Percentiles rank a stretch among this genome's conserved stretches.
Evolutionary conservation across 2,797 vertebrate genomes (phyloP).

Genomic region (Sebastes itinus): DNA sequence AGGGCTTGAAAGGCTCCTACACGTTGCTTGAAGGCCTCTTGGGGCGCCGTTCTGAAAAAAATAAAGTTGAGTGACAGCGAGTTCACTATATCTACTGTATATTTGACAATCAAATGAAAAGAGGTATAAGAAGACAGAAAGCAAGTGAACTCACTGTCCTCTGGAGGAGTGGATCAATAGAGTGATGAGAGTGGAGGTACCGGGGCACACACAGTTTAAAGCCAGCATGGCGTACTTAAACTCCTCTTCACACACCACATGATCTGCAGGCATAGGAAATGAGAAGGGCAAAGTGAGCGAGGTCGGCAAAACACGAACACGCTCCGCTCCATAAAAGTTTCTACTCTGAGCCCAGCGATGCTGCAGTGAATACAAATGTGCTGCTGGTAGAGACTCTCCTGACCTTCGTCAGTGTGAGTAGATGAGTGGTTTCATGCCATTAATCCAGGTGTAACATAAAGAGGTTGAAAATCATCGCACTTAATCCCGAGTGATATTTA

Average conservation of each 20-base stretch:
- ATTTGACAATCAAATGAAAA: neutral
- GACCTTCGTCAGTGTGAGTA: neutral
- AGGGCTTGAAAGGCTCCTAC: conserved; percentile 84
- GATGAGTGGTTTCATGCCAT: neutral
- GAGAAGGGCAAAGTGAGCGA: neutral
- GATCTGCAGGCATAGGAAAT: conserved; percentile 78
- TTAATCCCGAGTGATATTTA: neutral
- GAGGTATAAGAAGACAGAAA: neutral
- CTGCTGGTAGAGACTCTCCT: neutral
- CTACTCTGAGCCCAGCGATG: neutral
- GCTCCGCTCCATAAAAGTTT: neutral
- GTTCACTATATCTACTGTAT: neutral
- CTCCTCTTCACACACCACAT: conserved; percentile 90
- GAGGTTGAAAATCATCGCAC: neutral
- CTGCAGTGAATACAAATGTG: conserved; percentile 7
- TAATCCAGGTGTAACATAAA: neutral
- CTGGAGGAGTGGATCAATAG: conserved; percentile 89
- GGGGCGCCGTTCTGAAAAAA: conserved; percentile 73
- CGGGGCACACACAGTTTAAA: conserved; percentile 89
- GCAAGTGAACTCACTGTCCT: conserved; percentile 85
- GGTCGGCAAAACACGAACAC: conserved; percentile 14
- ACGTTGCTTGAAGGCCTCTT: conserved; percentile 83
- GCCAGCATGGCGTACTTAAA: conserved; percentile 91
- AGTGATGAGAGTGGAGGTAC: conserved; percentile 88
- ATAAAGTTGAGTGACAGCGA: conserved; percentile 20